Percentiles rank a stretch among this genome's conserved stretches.
Evolutionary conservation across 2,113 vertebrate species (phyloP).

Genomic region (Orthonyx spaldingii): DNA sequence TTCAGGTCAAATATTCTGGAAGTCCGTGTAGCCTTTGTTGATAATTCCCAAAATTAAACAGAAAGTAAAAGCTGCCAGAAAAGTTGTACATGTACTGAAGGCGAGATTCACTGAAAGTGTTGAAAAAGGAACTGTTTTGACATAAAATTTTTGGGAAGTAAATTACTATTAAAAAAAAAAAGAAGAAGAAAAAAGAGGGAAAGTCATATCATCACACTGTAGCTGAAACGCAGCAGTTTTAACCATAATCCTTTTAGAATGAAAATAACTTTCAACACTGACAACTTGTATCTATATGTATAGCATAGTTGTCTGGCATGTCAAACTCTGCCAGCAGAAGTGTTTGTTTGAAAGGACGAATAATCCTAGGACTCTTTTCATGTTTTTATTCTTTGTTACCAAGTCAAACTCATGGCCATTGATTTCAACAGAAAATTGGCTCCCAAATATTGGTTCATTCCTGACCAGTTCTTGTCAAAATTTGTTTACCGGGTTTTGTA

Average conservation of each 20-base stretch:
- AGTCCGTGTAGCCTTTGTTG: neutral
- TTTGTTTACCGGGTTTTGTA: neutral
- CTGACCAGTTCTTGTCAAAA: neutral
- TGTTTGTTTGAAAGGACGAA: neutral
- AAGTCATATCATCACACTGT: neutral
- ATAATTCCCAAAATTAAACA: neutral
- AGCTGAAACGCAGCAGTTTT: neutral
- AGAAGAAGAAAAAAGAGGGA: too few species aligned
- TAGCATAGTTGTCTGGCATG: neutral
- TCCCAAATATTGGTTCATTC: neutral
- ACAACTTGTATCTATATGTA: constrained; percentile 3
- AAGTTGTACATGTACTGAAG: neutral
- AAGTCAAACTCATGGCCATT: constrained; percentile 2
- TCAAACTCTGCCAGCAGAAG: neutral
- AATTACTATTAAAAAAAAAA: neutral
- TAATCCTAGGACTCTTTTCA: neutral
- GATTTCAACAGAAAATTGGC: constrained; percentile 3
- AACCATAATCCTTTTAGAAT: neutral
- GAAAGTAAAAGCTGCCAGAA: neutral
- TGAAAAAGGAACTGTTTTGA: neutral
- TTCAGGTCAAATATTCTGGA: neutral
- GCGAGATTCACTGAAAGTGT: neutral
- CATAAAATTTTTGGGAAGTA: neutral
- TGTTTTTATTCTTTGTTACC: neutral
- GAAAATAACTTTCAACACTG: neutral